These are phyloP conservation scores for Anarhynchus alexandrinus DNA, from an alignment of 2,113 vertebrate species.

Conservation along the genomic window DNA sequence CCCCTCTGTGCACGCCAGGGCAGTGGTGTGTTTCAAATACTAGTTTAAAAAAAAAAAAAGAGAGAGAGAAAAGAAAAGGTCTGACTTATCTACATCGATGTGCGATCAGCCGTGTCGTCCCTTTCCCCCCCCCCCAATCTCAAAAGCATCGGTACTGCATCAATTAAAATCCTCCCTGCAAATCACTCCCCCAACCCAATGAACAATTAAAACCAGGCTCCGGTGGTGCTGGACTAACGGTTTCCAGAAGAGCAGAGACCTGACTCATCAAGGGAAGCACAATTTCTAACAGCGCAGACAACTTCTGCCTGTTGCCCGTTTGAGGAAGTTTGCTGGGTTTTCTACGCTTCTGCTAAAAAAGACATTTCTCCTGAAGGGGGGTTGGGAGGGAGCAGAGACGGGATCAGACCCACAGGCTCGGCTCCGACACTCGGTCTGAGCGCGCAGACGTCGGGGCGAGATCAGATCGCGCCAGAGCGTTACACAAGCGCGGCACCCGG, in stretches of 20 bases:
- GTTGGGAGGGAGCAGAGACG: not conserved
- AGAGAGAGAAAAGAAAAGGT: not conserved
- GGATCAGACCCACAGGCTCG: not conserved
- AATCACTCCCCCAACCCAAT: not conserved
- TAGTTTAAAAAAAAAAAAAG: not conserved
- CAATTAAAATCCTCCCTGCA: not conserved
- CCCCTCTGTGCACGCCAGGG: not conserved
- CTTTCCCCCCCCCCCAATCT: not conserved
- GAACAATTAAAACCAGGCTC: not conserved
- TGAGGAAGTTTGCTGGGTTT: not conserved
- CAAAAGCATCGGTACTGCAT: fast-evolving
- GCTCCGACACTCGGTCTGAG: not conserved
- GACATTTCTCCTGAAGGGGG: fast-evolving
- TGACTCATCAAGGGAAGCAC: not conserved
- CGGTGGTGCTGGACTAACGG: not conserved
- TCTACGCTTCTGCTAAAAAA: not conserved
- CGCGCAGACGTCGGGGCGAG: not conserved
- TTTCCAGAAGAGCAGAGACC: not conserved
- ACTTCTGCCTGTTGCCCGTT: not conserved
- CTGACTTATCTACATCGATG: not conserved
- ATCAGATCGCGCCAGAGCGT: not conserved
- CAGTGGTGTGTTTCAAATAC: not conserved
- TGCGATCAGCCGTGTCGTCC: not conserved
- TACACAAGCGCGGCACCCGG: not conserved
- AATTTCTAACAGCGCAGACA: not conserved